phyloP scores from a whole-genome alignment of 2,797 vertebrate genomes.

The Schizopygopsis pylzovi region DNA sequence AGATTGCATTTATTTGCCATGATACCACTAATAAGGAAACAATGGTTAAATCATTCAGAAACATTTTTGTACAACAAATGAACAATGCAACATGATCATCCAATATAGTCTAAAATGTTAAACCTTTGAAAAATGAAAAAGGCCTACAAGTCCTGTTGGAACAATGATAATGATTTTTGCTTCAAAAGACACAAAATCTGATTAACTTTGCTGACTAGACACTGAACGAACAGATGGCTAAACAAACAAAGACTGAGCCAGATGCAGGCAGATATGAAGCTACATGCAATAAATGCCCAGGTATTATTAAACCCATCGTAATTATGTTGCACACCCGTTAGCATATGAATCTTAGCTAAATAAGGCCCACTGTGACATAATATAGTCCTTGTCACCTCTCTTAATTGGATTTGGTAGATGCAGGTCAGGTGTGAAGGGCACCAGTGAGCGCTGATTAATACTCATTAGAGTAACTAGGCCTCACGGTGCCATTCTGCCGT shows the following conservation, averaged over 20 bases:
- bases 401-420: slow-evolving; percentile 75
- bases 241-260: slow-evolving; percentile 12
- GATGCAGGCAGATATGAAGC: neutral
- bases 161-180: neutral
- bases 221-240: slow-evolving; percentile 27
- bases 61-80: slow-evolving; percentile 40
- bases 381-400: slow-evolving; percentile 63
- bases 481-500: slow-evolving; percentile 80
- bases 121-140: neutral
- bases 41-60: slow-evolving; percentile 44
- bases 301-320: slow-evolving; percentile 12
- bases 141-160: neutral
- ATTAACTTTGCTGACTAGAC: slow-evolving; percentile 12
- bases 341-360: slow-evolving; percentile 8
- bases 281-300: slow-evolving; percentile 1
- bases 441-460: slow-evolving; percentile 85
- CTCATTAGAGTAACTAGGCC: slow-evolving; percentile 85
- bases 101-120: neutral
- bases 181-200: slow-evolving; percentile 17
- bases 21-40: slow-evolving; percentile 37
- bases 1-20: slow-evolving; percentile 40
- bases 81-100: slow-evolving; percentile 27
- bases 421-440: slow-evolving; percentile 68
- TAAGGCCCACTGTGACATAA: slow-evolving; percentile 61
- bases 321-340: neutral